Conservation (phyloP, 2,113 vertebrate species). For the Corythornis vintsioides region DNA sequence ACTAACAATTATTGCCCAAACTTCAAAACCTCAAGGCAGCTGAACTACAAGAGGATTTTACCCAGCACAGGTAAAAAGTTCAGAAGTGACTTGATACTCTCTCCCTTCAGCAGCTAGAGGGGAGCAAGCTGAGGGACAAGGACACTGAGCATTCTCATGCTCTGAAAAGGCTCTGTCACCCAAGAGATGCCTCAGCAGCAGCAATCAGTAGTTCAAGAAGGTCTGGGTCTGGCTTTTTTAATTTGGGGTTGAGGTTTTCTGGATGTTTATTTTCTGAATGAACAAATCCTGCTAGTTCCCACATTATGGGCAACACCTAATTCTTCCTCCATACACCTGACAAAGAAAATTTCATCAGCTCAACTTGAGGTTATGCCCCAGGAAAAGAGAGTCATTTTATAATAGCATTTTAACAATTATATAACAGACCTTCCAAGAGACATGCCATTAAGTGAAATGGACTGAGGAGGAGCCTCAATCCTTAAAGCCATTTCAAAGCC, state of each 20-base stretch:
- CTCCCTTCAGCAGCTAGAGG: background rate
- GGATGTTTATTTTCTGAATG: background rate
- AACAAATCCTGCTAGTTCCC: background rate
- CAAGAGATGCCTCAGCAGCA: background rate
- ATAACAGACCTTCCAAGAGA: constrained; percentile 1
- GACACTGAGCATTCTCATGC: background rate
- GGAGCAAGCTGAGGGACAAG: background rate
- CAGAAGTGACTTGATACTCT: background rate
- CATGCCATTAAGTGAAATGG: background rate
- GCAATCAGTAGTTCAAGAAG: background rate
- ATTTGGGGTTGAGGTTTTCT: background rate
- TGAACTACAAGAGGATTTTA: background rate
- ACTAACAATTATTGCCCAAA: background rate
- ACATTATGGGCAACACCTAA: background rate
- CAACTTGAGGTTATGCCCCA: background rate
- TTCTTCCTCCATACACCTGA: background rate
- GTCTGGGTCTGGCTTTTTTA: background rate
- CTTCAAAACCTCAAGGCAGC: background rate
- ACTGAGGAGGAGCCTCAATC: background rate
- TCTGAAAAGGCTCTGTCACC: background rate
- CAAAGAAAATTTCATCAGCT: background rate
- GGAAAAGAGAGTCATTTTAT: background rate
- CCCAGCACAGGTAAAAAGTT: background rate
- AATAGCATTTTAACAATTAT: constrained; percentile 6
- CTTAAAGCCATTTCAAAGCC: constrained; percentile 24